Base-by-base conservation (phyloP, 2,113 vertebrate genomes). In the Perca schrenkii region DNA sequence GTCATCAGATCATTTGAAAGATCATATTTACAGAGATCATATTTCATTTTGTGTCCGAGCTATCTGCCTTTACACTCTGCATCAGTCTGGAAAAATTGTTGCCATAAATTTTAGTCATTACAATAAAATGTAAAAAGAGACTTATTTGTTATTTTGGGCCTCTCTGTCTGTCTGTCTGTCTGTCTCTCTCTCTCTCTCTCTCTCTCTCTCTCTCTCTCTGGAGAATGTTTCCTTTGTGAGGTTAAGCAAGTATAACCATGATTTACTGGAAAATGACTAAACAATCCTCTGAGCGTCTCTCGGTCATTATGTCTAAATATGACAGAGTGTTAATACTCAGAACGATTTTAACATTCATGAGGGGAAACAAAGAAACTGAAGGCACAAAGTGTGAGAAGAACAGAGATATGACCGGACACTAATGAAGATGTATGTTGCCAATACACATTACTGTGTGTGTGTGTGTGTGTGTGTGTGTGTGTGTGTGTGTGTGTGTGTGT, bases 391-490 rank as follows among this genome's bases (percentile, higher is more conserved):
- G 79, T 50, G 76, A 80, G 87, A 78, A 74, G 75, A 88, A 79
- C 68, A 76, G 72, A 82, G 84, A 86, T 91, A 84, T 85, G 86
- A 87, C 80, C 74, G 47, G 77, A 86, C 88, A 73, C 70, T 93
- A 94, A 94, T 93, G 90, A 93, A 92, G 93, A 94, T 86, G 79
- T 82, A 94, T 94, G 90, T 79, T 61, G 77, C 89, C 86, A 87
- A 85, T 91, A 88, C 86, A 83, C 65, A 70, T 77, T 63, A 43
- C 40, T 74, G 40, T 65, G 46, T 16, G 72, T 68, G 58, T 71
- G 47, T 49, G 54, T 83, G 57, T 69, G 46, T 74, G 53, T 76
- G 70, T 62, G 74, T 61, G 84, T 36, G 53, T 50, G 64, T 54
- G n/a, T 52, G 64, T 53, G 52, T 54, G 68, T 62, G 6, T 75